Evolutionary conservation across 2,888 invertebrate species (phyloP).

Genomic region (Acanthoscelides obtectus): DNA sequence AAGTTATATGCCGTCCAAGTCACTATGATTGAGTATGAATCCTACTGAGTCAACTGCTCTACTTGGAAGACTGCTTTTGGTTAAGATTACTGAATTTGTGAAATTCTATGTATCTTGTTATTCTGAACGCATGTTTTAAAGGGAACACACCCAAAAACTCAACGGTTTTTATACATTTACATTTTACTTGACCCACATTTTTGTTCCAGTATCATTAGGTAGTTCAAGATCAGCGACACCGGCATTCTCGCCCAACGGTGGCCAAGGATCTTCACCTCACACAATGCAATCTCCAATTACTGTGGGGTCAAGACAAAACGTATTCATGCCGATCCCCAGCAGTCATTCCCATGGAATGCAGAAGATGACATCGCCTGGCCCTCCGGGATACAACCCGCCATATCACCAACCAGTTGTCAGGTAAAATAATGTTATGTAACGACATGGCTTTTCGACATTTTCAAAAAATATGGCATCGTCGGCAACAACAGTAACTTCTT

Average conservation of each 20-base stretch:
- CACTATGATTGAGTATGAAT: too few relatives aligned
- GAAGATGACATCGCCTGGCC: slow-evolving; percentile 49
- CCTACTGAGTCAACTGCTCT: too few relatives aligned
- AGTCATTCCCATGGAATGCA: slow-evolving; percentile 52
- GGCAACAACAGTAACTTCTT: too few relatives aligned
- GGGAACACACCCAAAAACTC: too few relatives aligned
- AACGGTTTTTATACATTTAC: background rate
- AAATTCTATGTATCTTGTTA: too few relatives aligned
- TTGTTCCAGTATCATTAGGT: slow-evolving; percentile 74
- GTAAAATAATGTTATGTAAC: slow-evolving; percentile 15
- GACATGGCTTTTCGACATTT: too few relatives aligned
- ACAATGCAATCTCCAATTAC: slow-evolving; percentile 65
- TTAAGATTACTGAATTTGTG: too few relatives aligned
- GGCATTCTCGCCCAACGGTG: slow-evolving; percentile 74
- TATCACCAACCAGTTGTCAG: slow-evolving; percentile 46
- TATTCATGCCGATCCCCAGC: slow-evolving; percentile 83
- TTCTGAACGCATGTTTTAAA: too few relatives aligned
- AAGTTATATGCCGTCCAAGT: too few relatives aligned
- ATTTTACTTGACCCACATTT: background rate
- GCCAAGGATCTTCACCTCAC: slow-evolving; percentile 63
- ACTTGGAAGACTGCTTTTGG: too few relatives aligned
- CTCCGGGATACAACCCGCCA: slow-evolving; percentile 38
- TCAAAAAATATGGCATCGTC: too few relatives aligned
- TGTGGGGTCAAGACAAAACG: slow-evolving; percentile 73
- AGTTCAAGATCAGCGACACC: slow-evolving; percentile 92